phyloP scores from a whole-genome alignment of 2,113 vertebrate species.

The Sylvietta virens region DNA sequence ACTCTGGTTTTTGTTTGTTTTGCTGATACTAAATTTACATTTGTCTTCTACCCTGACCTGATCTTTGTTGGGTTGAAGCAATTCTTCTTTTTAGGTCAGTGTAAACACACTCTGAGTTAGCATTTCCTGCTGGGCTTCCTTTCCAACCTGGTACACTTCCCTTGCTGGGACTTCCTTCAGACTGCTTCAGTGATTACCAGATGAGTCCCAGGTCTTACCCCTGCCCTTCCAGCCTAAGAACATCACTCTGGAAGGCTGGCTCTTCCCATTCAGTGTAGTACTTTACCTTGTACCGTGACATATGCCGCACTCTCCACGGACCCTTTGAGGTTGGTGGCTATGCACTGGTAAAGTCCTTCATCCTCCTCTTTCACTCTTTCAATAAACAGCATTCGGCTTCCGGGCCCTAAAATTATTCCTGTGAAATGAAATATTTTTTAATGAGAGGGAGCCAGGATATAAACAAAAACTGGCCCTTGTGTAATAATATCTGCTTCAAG shows the following conservation, averaged over 20 bases:
- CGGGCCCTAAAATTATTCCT: slow-evolving; percentile 87
- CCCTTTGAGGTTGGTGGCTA: slow-evolving; percentile 86
- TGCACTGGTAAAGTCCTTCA: slow-evolving; percentile 87
- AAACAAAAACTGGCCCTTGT: slow-evolving; percentile 43
- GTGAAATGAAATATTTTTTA: slow-evolving; percentile 59
- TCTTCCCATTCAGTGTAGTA: neutral
- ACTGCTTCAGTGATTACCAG: neutral
- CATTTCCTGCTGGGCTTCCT: slow-evolving; percentile 62
- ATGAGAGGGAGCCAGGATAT: slow-evolving; percentile 45
- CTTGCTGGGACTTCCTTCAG: neutral
- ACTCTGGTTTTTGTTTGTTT: slow-evolving; percentile 33
- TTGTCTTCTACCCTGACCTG: slow-evolving; percentile 41
- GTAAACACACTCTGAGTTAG: slow-evolving; percentile 24
- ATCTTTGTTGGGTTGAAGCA: slow-evolving; percentile 30
- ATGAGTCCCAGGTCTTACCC: neutral
- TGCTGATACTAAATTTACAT: slow-evolving; percentile 26
- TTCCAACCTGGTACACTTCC: slow-evolving; percentile 45
- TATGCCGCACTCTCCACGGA: slow-evolving; percentile 83
- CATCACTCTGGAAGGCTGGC: neutral
- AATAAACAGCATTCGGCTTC: slow-evolving; percentile 85
- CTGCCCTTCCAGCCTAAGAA: neutral
- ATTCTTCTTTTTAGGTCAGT: slow-evolving; percentile 51
- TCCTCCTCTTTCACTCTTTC: slow-evolving; percentile 89
- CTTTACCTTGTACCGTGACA: slow-evolving; percentile 86
- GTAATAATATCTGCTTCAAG: slow-evolving; percentile 40